Evolutionary conservation across 1,140 invertebrate species (phyloP), one percentile per base, ranked within the genome.

Genomic region (Diprion similis): DNA sequence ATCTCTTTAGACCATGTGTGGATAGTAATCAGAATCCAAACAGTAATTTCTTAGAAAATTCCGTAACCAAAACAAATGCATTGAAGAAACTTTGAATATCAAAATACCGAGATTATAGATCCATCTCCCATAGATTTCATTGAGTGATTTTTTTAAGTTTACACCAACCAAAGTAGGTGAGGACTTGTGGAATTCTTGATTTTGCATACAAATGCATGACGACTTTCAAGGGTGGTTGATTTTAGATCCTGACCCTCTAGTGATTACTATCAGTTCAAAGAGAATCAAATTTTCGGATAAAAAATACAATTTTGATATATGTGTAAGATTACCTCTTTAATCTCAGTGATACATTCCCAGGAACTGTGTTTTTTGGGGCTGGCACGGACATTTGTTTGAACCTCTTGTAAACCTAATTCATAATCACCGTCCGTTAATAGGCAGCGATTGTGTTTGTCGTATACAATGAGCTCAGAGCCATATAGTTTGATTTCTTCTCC

Each of bases 381-480:
- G 78, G 85, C 90, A 79, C 90, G 89, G 59, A 88, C 85, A 71
- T 85, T 88, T 10, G 89, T 90, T 64, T 91, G 89, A 8, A 93
- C 89, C 82, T 96, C 94, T 79, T 95, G 93, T 72, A 98, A 83
- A 68, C 94, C 92, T 65, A 97, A 87, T 83, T 97, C 95, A 87
- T 98, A 98, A 84, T 97, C 95, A 1, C 96, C 96, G 80, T 97
- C 95, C 0, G 92, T 93, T 8, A 98, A 88, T 45, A 95, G 89
- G 83, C 96, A 97, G 9, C 94, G 91, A 82, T 94, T 96, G 77
- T 96, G 93, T 84, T 96, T 96, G 82, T 98, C 96, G 84, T 96
- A 97, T 18, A 98, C 92, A 66, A 96, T 93, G 17, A 98, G 87
- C 85, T 98, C 96, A 66, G 95, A 94, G 46, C 94, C 94, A 82